Evolutionary conservation across 2,888 invertebrate species (phyloP), one percentile per base, ranked within the genome.

Genomic region (Timema cristinae): DNA sequence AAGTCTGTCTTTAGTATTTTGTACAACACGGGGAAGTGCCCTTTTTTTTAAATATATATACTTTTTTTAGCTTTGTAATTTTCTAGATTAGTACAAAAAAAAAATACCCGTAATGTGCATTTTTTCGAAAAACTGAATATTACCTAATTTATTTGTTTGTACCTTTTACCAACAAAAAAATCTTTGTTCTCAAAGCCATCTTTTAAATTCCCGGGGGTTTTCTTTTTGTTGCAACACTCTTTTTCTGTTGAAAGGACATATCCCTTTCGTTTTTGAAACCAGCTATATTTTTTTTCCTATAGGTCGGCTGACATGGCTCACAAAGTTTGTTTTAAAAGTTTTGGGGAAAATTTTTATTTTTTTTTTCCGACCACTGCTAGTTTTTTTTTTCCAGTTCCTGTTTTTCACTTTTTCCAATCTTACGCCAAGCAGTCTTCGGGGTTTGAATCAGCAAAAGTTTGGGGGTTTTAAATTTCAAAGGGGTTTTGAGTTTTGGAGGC

Each of bases 361-460:
- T n/a, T n/a, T n/a, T n/a, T n/a, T n/a, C n/a, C n/a, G n/a, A n/a
- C 48, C n/a, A n/a, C n/a, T n/a, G n/a, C n/a, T n/a, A n/a, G n/a
- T n/a, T n/a, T n/a, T n/a, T n/a, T n/a, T n/a, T n/a, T n/a, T n/a
- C n/a, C n/a, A 48, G 47, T 66, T 66, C 48, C 50, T 66, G 32
- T 49, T 48, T n/a, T 49, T 48, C 66, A 66, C n/a, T n/a, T 7
- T 49, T 16, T 48, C 71, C 47, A 79, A 77, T 74, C 68, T 73
- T 68, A 66, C 77, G 69, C 79, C 79, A 79, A 69, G 69, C 74
- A 69, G n/a, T 75, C 72, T 79, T 80, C 67, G 71, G 16, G 77
- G 77, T 63, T 66, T 66, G 73, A 78, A 80, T 73, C 76, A 47
- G 76, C 75, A 56, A 80, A 76, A 71, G 80, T 79, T 51, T 80